These are phyloP conservation scores for Drosophila demipolita DNA, from an alignment of 2,888 invertebrate species.

Conservation along the genomic window DNA sequence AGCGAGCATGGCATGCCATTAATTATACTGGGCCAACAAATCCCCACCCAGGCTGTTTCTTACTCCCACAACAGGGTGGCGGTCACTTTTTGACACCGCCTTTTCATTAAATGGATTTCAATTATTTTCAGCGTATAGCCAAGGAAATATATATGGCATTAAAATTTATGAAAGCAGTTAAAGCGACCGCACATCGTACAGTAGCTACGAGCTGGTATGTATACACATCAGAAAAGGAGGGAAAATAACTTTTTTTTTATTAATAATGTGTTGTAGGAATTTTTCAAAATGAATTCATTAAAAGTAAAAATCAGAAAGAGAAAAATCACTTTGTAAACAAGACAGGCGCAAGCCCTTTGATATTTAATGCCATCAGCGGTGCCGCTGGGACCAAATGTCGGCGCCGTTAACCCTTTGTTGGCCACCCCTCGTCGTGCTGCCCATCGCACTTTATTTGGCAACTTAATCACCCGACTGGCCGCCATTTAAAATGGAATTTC, in stretches of 20 bases:
- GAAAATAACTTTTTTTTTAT: conserved; percentile 8
- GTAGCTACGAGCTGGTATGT: conserved; percentile 18
- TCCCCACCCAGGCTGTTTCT: conserved; percentile 35
- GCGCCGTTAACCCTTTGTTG: conserved; percentile 57
- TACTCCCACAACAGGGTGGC: not conserved
- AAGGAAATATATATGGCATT: conserved; percentile 61
- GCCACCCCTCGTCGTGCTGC: conserved; percentile 20
- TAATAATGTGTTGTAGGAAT: conserved; percentile 45
- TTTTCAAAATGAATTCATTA: conserved; percentile 78
- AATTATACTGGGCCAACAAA: conserved; percentile 55
- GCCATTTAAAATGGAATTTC: conserved; percentile 74
- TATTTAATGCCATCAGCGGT: conserved; percentile 68
- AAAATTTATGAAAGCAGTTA: conserved; percentile 74
- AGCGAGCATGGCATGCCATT: conserved; percentile 68
- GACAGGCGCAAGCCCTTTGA: conserved; percentile 71
- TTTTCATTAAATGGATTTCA: conserved; percentile 82
- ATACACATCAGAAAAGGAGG: conserved; percentile 1
- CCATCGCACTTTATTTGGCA: conserved; percentile 77
- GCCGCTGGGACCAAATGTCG: conserved; percentile 24
- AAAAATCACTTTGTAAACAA: conserved; percentile 72
- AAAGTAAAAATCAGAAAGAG: conserved; percentile 72
- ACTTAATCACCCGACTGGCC: conserved; percentile 78
- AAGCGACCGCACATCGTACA: conserved; percentile 40
- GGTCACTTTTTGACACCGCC: conserved; percentile 66
- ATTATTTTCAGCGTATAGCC: conserved; percentile 62